phyloP scores from a whole-genome alignment of 2,888 invertebrate genomes.

The Eilema caniola region DNA sequence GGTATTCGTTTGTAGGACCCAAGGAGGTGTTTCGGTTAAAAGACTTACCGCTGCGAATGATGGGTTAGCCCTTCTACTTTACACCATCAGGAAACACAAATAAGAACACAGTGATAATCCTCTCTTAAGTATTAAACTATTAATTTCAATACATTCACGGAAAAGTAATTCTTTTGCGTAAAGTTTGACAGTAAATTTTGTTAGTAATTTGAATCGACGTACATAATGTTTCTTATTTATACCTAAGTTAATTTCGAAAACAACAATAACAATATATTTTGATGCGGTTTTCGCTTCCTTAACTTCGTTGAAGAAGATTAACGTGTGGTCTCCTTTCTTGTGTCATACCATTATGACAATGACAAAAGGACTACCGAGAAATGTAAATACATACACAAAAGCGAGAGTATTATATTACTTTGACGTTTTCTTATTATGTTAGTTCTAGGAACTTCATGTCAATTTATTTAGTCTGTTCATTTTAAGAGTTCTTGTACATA shows the following conservation, averaged over 20 bases:
- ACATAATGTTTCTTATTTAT: conserved; percentile 19
- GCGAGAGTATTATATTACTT: conserved; percentile 18
- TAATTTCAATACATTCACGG: not conserved
- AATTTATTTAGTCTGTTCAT: conserved; percentile 1
- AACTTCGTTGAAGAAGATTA: conserved; percentile 48
- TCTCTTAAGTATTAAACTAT: no score
- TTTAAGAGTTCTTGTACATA: not conserved
- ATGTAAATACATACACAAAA: conserved; percentile 38
- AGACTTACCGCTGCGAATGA: not conserved
- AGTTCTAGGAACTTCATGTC: conserved; percentile 3
- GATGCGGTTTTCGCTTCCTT: conserved; percentile 35
- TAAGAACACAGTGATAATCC: not conserved
- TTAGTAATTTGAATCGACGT: not conserved
- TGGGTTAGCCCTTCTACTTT: not conserved
- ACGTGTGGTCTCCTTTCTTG: conserved; percentile 33
- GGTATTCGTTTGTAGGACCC: no score
- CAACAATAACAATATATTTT: conserved; percentile 42
- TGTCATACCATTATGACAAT: conserved; percentile 44
- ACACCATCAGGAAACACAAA: not conserved
- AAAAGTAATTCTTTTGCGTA: not conserved
- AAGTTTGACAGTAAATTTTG: not conserved
- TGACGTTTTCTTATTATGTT: conserved; percentile 18
- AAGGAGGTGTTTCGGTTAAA: no score
- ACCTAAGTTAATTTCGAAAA: conserved; percentile 42
- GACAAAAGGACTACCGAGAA: conserved; percentile 40